Evolutionary conservation across 2,888 invertebrate species (phyloP), one percentile per base, ranked within the genome.

Genomic region (Tortrix viridana): DNA sequence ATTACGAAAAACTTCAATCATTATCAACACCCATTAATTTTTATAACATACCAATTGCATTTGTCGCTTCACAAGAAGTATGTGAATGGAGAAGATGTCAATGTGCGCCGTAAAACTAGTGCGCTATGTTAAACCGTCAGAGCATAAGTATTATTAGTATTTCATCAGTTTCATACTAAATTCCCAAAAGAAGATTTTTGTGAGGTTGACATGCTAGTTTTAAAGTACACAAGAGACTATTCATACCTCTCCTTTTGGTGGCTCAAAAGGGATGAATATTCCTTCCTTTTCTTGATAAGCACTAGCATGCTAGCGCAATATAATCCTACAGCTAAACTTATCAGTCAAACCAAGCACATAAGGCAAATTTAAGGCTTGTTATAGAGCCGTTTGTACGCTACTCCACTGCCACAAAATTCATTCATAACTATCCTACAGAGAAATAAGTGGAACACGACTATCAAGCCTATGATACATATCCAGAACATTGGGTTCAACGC

Each of bases 401-500:
- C 94, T 69, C 94, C 94, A 56, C 92, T 94, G 71, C 95, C 95
- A 82, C 96, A 97, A 84, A 97, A 97, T 82, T 98, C 98, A 74
- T 96, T 97, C 90, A 97, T 96, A 70, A 98, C 96, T 72, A 98
- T 93, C 87, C 98, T 97, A 89, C 96, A 97, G 26, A 98, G 93
- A 92, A 98, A 98, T 75, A 98, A 92, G 88, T 98, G 98, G 91
- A 98, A 98, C 74, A 97, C 94, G 65, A 97, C 93, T 73, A 98
- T 97, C 69, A 98, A 93, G 79, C 96, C 94, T 81, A 96, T 96
- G 70, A 98, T 96, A 66, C 97, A 95, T 50, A 97, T 95, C 98
- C 98, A 98, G 86, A 98, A 98, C 50, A 98, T 89, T 0, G 97
- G 96, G 47, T 98, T 98, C 66, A 98, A 89, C 0, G 98, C 98